Conservation (phyloP, 2,888 invertebrate species). For the Agapetus fuscipes region DNA sequence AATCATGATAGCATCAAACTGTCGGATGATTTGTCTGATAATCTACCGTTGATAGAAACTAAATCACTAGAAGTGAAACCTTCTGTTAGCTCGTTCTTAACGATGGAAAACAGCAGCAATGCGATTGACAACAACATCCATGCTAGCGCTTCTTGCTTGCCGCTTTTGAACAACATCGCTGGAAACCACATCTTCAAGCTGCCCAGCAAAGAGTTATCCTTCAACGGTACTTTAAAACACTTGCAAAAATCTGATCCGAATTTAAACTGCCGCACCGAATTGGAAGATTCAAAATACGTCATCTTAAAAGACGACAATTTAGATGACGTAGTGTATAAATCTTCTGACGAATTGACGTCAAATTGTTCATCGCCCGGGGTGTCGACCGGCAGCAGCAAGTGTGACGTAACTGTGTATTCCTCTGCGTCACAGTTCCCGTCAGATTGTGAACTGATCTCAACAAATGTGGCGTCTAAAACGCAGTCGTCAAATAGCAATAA, state of each 20-base stretch:
- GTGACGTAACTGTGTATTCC: constrained; percentile 39
- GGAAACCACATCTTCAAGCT: constrained; percentile 34
- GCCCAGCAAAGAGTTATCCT: constrained; percentile 39
- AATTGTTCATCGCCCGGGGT: constrained; percentile 11
- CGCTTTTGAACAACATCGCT: constrained; percentile 25
- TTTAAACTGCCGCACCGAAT: not conserved
- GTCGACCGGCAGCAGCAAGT: constrained; percentile 11
- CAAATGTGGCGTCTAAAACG: constrained; percentile 3
- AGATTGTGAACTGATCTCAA: constrained; percentile 11
- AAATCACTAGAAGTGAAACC: constrained; percentile 4
- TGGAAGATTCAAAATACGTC: not conserved
- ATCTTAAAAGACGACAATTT: constrained; percentile 8
- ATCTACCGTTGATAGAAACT: too few relatives aligned
- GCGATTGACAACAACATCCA: constrained; percentile 31
- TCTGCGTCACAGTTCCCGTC: constrained; percentile 50
- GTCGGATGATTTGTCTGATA: too few relatives aligned
- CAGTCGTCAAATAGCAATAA: not conserved
- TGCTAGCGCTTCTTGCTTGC: not conserved
- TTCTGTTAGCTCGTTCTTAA: constrained; percentile 21
- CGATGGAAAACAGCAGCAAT: constrained; percentile 46
- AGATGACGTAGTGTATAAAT: constrained; percentile 10
- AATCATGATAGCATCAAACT: too few relatives aligned
- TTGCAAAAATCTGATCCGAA: constrained; percentile 29
- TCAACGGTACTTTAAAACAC: constrained; percentile 42
- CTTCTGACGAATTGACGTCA: constrained; percentile 14